Base-by-base conservation (phyloP, 2,888 invertebrate genomes). In the Ametastegia equiseti region DNA sequence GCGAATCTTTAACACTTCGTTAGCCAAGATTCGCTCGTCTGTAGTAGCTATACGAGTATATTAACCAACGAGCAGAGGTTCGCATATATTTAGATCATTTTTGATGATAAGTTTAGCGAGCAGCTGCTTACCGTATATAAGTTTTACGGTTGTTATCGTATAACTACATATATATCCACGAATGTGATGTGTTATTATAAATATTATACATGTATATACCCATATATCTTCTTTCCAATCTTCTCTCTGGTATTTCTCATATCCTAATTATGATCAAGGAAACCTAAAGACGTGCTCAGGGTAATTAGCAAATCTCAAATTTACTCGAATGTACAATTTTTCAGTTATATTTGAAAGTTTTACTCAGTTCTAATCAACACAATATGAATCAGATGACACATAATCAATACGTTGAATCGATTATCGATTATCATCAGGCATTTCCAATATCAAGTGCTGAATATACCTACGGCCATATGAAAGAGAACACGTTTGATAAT, bases 1-100 rank as follows among this genome's bases (percentile, higher is more conserved):
- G 69, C 45, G 69, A 71, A 71, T 71, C 69, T 71, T 71, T 45
- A 71, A 71, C 69, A 71, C 69, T 71, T 71, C 69, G 45, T 71
- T 71, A 71, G 19, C 33, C 65, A 13, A 67, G 65, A 67, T 65
- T 65, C 2, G 65, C 65, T n/a, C 39, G 36, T 65, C n/a, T 3
- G 30, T 60, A 30, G 1, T 42, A 7, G 60, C 30, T 30, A 27
- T 9, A 9, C 60, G 7, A 27, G 7, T 11, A 19, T 7, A 67
- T 39, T 36, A 19, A 39, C 67, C 67, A 11, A 42, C 19, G 23
- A 23, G 9, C 19, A 6, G 23, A 7, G 9, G 39, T 11, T 15
- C n/a, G 67, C 19, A 39, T 27, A 69, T 69, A 69, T 69, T 69
- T 15, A 45, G 69, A 69, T 69, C 69, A 69, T 13, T 69, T 69